A percentile compares a stretch with the other conserved stretches of the same genome.
phyloP scores from a whole-genome alignment of 2,888 invertebrate genomes.

The Julus scanicus region DNA sequence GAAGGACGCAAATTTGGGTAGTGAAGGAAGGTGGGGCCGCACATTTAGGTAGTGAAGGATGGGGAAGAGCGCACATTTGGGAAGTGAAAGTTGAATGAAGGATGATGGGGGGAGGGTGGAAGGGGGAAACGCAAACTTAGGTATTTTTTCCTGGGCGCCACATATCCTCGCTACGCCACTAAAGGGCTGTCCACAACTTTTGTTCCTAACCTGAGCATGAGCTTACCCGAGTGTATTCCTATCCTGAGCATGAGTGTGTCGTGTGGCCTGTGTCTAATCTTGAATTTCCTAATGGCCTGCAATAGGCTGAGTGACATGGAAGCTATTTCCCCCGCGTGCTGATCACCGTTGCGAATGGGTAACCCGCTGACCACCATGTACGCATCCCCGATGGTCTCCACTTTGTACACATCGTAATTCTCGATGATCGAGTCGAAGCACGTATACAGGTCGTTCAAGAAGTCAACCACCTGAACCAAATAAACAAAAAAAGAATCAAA shows the following conservation, averaged over 20 bases:
- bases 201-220: too few relatives aligned
- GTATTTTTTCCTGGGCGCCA: too few relatives aligned
- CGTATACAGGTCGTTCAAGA: conserved; percentile 88
- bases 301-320: conserved; percentile 81
- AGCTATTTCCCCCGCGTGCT: conserved; percentile 83
- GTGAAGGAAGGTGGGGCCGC: too few relatives aligned
- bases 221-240: conserved; percentile 75
- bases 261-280: conserved; percentile 75
- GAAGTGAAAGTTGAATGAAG: too few relatives aligned
- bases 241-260: conserved; percentile 78
- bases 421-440: conserved; percentile 89
- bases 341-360: conserved; percentile 77
- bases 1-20: too few relatives aligned
- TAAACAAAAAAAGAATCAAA: conserved; percentile 26
- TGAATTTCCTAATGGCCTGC: conserved; percentile 75
- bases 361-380: conserved; percentile 89
- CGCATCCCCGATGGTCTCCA: conserved; percentile 92
- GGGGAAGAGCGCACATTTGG: too few relatives aligned
- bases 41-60: too few relatives aligned
- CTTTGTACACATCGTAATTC: conserved; percentile 90
- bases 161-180: too few relatives aligned
- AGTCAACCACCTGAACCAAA: conserved; percentile 78
- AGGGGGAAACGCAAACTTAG: too few relatives aligned
- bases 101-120: too few relatives aligned
- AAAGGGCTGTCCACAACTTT: too few relatives aligned